A percentile compares a stretch with the other conserved stretches of the same genome.
Evolutionary conservation across 1,140 invertebrate genomes (phyloP).

Genomic region (Sogatella furcifera): DNA sequence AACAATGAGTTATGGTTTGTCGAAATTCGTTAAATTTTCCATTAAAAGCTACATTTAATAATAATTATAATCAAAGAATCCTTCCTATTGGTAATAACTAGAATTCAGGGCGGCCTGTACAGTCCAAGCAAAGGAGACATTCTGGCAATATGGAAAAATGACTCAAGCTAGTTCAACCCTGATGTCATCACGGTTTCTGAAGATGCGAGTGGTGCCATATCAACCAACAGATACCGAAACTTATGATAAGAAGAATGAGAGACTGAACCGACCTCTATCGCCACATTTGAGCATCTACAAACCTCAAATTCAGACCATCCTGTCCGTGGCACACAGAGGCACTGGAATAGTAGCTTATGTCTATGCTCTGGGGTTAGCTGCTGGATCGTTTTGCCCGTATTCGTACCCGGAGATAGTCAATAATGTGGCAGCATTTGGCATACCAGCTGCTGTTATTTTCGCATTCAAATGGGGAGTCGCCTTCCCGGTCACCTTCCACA

Average conservation of each 20-base stretch:
- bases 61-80: too few relatives aligned
- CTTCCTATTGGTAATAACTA: too few relatives aligned
- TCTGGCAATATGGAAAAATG: too few relatives aligned
- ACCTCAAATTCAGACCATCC: slow-evolving; percentile 56
- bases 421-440: slow-evolving; percentile 41
- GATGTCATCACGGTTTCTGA: slow-evolving; percentile 9
- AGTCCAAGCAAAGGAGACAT: too few relatives aligned
- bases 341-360: slow-evolving; percentile 51
- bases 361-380: slow-evolving; percentile 31
- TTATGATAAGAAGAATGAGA: slow-evolving; percentile 54
- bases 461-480: slow-evolving; percentile 43
- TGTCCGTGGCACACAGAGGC: slow-evolving; percentile 72
- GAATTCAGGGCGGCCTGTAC: too few relatives aligned
- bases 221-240: slow-evolving; percentile 34
- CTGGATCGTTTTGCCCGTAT: slow-evolving; percentile 37
- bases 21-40: too few relatives aligned
- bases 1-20: too few relatives aligned
- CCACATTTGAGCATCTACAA: slow-evolving; percentile 84
- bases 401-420: slow-evolving; percentile 43
- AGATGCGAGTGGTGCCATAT: slow-evolving; percentile 22
- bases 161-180: too few relatives aligned
- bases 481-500: slow-evolving; percentile 53
- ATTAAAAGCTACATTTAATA: too few relatives aligned
- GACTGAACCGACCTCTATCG: slow-evolving; percentile 63
- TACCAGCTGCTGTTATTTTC: slow-evolving; percentile 39